These are phyloP conservation scores for Drosophila bifasciata DNA, from an alignment of 1,140 invertebrate genomes.

Conservation along the genomic window DNA sequence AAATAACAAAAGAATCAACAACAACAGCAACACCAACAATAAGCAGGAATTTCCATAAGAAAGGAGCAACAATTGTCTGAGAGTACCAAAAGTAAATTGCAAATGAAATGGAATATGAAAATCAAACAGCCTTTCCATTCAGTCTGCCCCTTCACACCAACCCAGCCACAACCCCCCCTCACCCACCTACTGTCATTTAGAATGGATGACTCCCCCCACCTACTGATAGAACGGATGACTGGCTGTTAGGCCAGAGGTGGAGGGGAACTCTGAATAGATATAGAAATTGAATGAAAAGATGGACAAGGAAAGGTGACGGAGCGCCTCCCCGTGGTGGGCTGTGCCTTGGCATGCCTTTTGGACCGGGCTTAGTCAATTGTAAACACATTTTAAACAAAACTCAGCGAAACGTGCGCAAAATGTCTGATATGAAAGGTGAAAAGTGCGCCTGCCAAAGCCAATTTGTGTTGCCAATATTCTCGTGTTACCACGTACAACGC, in stretches of 20 bases:
- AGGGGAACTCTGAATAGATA: constrained; percentile 1
- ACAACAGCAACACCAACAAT: not conserved
- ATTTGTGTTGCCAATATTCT: constrained; percentile 33
- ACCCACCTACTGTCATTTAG: no score
- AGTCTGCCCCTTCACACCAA: no score
- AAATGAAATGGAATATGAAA: constrained; percentile 73
- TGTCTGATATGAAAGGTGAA: constrained; percentile 59
- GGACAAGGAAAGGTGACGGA: constrained; percentile 19
- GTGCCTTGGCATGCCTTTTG: not conserved
- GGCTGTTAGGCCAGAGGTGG: constrained; percentile 8
- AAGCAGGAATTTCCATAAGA: constrained; percentile 73
- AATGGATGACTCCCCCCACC: no score
- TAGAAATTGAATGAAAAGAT: constrained; percentile 3
- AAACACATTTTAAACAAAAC: constrained; percentile 80
- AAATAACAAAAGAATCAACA: not conserved
- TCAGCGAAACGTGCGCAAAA: constrained; percentile 77
- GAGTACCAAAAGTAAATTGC: constrained; percentile 50
- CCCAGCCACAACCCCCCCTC: constrained; percentile 1
- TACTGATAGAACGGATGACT: not conserved
- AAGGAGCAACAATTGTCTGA: constrained; percentile 69
- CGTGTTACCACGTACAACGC: not conserved
- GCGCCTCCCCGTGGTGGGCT: not conserved
- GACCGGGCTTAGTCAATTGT: constrained; percentile 64
- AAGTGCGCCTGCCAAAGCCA: constrained; percentile 56
- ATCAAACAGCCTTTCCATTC: constrained; percentile 68